A percentile compares a stretch with the other conserved stretches of the same genome.
Conservation (phyloP, 2,888 invertebrate species). For the Metopia argyrocephala region DNA sequence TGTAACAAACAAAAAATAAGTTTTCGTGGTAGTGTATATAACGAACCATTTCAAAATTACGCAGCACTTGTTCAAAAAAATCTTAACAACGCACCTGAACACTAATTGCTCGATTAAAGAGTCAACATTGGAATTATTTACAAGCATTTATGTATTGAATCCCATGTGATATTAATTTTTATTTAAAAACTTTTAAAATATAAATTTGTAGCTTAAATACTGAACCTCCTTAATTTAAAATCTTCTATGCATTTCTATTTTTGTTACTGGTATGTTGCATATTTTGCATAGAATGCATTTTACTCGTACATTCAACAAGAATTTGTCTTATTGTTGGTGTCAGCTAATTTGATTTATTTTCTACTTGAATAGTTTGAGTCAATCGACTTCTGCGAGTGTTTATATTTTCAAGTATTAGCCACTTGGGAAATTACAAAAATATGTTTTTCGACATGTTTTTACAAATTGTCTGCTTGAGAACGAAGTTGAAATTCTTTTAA, state of each 20-base stretch:
- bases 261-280: not conserved
- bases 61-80: too few relatives aligned
- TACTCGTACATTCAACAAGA: slow-evolving; percentile 40
- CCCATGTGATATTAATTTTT: too few relatives aligned
- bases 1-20: too few relatives aligned
- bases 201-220: too few relatives aligned
- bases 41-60: too few relatives aligned
- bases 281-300: slow-evolving; percentile 53
- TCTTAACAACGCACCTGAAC: too few relatives aligned
- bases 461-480: not conserved
- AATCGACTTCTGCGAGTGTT: slow-evolving; percentile 24
- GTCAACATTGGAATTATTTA: too few relatives aligned
- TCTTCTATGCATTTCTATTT: not conserved
- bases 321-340: slow-evolving; percentile 55
- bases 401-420: slow-evolving; percentile 32
- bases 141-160: too few relatives aligned
- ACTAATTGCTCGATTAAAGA: too few relatives aligned
- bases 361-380: slow-evolving; percentile 49
- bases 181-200: not conserved
- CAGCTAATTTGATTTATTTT: slow-evolving; percentile 65
- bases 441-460: slow-evolving; percentile 22
- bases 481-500: slow-evolving; percentile 43
- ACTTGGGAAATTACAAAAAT: slow-evolving; percentile 55
- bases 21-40: too few relatives aligned
- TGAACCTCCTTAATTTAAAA: not conserved